Percentiles rank a stretch among this genome's conserved stretches.
phyloP scores from a whole-genome alignment of 1,140 invertebrate species.

The Plodia interpunctella region DNA sequence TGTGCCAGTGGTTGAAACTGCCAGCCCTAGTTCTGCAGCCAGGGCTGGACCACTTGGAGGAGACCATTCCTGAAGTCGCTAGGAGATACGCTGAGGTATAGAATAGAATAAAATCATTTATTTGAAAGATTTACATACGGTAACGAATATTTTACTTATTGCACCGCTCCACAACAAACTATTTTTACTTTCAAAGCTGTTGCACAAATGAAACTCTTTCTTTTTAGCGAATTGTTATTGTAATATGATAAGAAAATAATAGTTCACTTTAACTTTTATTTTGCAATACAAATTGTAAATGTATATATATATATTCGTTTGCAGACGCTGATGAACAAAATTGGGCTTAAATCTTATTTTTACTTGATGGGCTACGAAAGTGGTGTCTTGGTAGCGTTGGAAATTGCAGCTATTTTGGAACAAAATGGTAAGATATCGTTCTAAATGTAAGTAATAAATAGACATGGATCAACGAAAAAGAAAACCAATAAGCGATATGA shows the following conservation, averaged over 20 bases:
- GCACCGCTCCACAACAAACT: too few species aligned
- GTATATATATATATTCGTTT: not conserved
- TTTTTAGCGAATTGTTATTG: too few species aligned
- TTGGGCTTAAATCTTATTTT: conserved; percentile 17
- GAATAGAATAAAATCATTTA: too few species aligned
- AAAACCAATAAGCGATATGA: too few species aligned
- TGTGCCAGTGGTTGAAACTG: conserved; percentile 43
- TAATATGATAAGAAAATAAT: too few species aligned
- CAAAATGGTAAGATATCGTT: conserved; percentile 24
- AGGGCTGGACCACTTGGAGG: conserved; percentile 24
- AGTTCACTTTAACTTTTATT: too few species aligned
- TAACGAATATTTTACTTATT: too few species aligned
- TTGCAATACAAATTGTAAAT: not conserved
- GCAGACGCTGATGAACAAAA: conserved; percentile 23
- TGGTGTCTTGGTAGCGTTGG: conserved; percentile 34
- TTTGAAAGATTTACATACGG: too few species aligned
- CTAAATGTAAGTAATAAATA: too few species aligned
- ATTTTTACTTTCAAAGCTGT: too few species aligned
- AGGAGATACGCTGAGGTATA: conserved; percentile 26
- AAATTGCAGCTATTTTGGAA: conserved; percentile 35
- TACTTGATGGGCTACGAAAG: conserved; percentile 38
- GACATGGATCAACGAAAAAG: too few species aligned
- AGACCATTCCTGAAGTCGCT: conserved; percentile 17
- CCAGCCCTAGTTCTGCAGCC: conserved; percentile 41
- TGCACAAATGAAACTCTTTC: too few species aligned